These are phyloP conservation scores for Tupiocoris notatus DNA, from an alignment of 2,888 invertebrate species.

Conservation along the genomic window DNA sequence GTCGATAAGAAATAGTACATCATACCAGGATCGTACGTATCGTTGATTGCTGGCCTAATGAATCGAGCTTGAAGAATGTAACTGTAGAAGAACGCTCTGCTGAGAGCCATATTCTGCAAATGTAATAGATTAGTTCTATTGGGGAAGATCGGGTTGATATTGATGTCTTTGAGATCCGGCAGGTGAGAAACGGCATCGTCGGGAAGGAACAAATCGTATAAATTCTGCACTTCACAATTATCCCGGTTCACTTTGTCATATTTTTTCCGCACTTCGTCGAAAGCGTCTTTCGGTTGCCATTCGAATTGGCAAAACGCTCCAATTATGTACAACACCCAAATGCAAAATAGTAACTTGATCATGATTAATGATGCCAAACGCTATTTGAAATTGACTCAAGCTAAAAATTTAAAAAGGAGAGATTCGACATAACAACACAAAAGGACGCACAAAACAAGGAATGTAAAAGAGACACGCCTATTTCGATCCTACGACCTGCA, in stretches of 20 bases:
- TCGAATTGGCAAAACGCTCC: slow-evolving; percentile 67
- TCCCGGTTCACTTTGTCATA: slow-evolving; percentile 80
- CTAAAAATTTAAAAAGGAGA: neutral
- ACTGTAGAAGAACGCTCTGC: slow-evolving; percentile 93
- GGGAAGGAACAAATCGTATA: slow-evolving; percentile 79
- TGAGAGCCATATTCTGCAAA: slow-evolving; percentile 94
- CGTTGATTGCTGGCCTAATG: slow-evolving; percentile 84
- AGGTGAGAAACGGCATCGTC: slow-evolving; percentile 84
- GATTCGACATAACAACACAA: neutral
- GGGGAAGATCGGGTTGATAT: slow-evolving; percentile 90
- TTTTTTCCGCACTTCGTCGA: slow-evolving; percentile 81
- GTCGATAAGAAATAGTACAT: slow-evolving; percentile 96
- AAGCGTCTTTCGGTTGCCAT: slow-evolving; percentile 87
- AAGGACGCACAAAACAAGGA: slow-evolving; percentile 10
- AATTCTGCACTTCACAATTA: slow-evolving; percentile 86
- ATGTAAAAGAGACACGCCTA: slow-evolving; percentile 29
- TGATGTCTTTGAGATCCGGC: slow-evolving; percentile 90
- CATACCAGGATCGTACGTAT: slow-evolving; percentile 95
- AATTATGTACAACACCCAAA: slow-evolving; percentile 34
- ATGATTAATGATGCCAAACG: neutral
- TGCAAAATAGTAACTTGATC: slow-evolving; percentile 21
- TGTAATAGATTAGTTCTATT: slow-evolving; percentile 91
- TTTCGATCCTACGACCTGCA: neutral
- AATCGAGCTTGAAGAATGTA: slow-evolving; percentile 88
- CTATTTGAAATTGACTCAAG: neutral